Percentiles rank a stretch among this genome's conserved stretches.
Evolutionary conservation across 1,140 invertebrate genomes (phyloP).

Genomic region (Adelges cooleyi): DNA sequence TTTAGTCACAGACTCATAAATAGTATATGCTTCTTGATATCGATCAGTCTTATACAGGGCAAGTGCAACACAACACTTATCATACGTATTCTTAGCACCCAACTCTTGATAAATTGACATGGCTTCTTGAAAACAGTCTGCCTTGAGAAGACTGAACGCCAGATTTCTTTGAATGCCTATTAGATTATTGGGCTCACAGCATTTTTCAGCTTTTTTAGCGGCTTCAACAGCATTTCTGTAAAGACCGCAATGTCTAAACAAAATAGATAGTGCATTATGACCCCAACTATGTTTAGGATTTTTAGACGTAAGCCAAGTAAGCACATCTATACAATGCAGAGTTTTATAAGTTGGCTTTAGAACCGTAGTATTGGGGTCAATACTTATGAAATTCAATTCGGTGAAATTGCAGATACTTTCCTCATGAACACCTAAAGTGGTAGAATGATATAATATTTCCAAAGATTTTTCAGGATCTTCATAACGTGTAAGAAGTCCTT

Average conservation of each 20-base stretch:
- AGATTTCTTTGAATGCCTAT: background rate
- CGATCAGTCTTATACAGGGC: background rate
- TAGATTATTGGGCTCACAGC: background rate
- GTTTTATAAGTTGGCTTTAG: background rate
- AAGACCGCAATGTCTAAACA: background rate
- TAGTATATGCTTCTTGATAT: background rate
- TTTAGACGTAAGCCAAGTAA: background rate
- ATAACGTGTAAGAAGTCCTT: background rate
- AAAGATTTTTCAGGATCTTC: background rate
- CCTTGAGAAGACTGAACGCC: background rate
- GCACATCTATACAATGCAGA: background rate
- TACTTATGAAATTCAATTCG: background rate
- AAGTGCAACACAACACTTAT: background rate
- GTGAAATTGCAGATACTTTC: background rate
- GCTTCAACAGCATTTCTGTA: background rate
- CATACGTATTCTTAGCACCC: background rate
- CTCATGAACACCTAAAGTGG: background rate
- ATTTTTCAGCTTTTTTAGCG: background rate
- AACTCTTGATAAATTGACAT: background rate
- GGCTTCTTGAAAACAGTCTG: background rate
- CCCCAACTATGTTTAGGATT: conserved; percentile 1
- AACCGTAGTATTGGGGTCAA: background rate
- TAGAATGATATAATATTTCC: conserved; percentile 7
- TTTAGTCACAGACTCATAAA: background rate
- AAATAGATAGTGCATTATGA: background rate